A percentile compares a stretch with the other conserved stretches of the same genome.
phyloP scores from a whole-genome alignment of 2,113 vertebrate genomes.

The Rhinogobius similis region DNA sequence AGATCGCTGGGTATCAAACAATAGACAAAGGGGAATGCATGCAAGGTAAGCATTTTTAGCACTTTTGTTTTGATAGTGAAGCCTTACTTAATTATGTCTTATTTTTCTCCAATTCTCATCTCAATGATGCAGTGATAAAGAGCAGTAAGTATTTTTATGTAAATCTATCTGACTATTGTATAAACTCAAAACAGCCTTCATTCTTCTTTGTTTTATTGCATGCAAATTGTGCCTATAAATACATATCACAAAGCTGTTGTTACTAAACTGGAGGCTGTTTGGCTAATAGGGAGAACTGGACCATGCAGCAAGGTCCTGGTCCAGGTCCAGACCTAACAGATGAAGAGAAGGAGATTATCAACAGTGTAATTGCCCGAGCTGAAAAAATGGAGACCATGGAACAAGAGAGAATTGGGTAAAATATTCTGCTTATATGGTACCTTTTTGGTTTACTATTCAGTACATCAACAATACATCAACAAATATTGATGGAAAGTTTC shows the following conservation, averaged over 20 bases:
- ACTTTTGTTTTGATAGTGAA: neutral
- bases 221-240: neutral
- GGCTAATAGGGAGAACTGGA: constrained; percentile 70
- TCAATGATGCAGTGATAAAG: constrained; percentile 83
- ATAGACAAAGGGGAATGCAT: constrained; percentile 83
- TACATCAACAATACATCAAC: neutral
- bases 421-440: neutral
- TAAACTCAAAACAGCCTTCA: constrained; percentile 15
- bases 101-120: constrained; percentile 31
- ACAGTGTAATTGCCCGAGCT: constrained; percentile 89
- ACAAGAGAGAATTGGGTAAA: constrained; percentile 94
- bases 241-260: constrained; percentile 8
- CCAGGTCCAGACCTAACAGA: constrained; percentile 88
- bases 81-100: constrained; percentile 19
- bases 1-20: constrained; percentile 84
- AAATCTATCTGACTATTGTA: neutral
- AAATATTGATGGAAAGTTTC: neutral
- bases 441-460: neutral
- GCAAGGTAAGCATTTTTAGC: constrained; percentile 75
- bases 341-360: constrained; percentile 97
- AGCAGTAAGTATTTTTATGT: constrained; percentile 84
- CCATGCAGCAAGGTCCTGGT: constrained; percentile 59
- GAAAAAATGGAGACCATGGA: constrained; percentile 98
- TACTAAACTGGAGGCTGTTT: constrained; percentile 33
- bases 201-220: neutral